phyloP scores from a whole-genome alignment of 2,113 vertebrate genomes.

The Acrocephalus arundinaceus region DNA sequence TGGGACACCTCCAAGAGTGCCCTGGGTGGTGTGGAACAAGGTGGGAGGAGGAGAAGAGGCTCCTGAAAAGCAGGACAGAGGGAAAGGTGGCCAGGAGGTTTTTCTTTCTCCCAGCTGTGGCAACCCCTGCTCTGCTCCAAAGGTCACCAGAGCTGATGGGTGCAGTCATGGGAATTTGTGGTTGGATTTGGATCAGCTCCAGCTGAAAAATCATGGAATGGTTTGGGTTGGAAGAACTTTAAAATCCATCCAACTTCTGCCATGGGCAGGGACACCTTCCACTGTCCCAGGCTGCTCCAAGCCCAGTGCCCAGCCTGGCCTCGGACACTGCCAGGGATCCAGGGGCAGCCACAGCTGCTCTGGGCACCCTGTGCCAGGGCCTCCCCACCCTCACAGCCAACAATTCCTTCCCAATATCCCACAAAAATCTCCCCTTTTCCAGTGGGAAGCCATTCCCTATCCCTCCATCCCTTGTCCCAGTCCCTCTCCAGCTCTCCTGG shows the following conservation, averaged over 20 bases:
- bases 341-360: neutral
- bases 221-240: neutral
- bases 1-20: neutral
- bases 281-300: neutral
- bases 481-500: neutral
- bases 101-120: neutral
- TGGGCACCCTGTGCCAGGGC: neutral
- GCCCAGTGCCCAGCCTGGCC: neutral
- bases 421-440: neutral
- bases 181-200: neutral
- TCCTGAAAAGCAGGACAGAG: neutral
- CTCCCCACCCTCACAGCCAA: rapidly evolving
- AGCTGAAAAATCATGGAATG: neutral
- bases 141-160: neutral
- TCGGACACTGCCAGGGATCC: neutral
- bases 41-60: neutral
- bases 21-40: neutral
- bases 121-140: neutral
- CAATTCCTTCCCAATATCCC: neutral
- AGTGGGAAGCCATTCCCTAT: neutral
- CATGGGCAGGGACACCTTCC: neutral
- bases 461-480: neutral
- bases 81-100: neutral
- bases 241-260: rapidly evolving
- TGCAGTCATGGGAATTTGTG: neutral